Conservation (phyloP, 2,888 invertebrate species). For the Polyommatus iphigenia region DNA sequence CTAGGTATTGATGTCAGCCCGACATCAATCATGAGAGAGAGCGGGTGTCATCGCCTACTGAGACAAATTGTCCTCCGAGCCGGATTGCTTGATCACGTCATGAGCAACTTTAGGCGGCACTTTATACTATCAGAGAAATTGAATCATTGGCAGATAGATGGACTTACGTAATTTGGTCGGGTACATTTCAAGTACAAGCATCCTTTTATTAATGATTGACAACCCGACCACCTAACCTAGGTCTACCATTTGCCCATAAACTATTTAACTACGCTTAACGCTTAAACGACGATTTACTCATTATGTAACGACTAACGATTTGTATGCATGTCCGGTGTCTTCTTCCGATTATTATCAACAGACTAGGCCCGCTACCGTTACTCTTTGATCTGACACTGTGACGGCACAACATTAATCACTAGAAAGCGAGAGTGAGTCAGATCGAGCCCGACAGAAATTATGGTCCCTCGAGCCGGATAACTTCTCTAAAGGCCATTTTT, state of each 20-base stretch:
- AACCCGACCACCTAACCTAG: no score
- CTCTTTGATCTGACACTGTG: not conserved
- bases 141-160: not conserved
- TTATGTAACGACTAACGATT: no score
- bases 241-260: no score
- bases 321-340: not conserved
- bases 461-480: slow-evolving; percentile 1
- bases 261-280: no score
- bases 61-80: not conserved
- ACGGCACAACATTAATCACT: not conserved
- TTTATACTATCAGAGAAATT: not conserved
- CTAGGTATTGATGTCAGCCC: not conserved
- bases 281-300: not conserved
- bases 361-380: not conserved
- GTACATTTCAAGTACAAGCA: no score
- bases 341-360: not conserved
- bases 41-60: not conserved
- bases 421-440: not conserved
- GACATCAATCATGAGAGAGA: not conserved
- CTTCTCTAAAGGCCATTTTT: not conserved
- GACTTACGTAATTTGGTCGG: no score
- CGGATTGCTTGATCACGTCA: not conserved
- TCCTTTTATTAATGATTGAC: no score
- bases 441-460: not conserved
- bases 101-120: not conserved